Base-by-base conservation (phyloP, 1,140 invertebrate species). In the Pemphigus obesinymphae region DNA sequence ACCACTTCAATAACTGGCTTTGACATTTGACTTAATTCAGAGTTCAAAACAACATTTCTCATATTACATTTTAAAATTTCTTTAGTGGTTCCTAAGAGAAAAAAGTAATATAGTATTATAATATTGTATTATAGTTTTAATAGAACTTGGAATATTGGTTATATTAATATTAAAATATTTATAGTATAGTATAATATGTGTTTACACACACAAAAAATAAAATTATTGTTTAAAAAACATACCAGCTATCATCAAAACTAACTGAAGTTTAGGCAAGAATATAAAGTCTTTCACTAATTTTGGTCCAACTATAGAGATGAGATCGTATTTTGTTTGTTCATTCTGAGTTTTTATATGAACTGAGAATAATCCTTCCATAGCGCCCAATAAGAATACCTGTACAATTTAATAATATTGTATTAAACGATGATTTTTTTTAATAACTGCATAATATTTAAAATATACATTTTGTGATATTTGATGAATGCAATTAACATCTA, bases 331-430 rank as follows among this genome's bases (percentile, higher is more conserved):
- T 11, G 45, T 4, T 26, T 80, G 55, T 11, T 61, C 76, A 45
- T 80, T 43, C 34, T 63, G 13, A 20, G 31, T 63, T 80, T 63
- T 70, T 43, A 73, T 53, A n/a, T 82, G 82, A 13, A 82, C 48
- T 29, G 82, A 82, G 58, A 82, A 82, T 31, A 82, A 73, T 37
- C 82, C 82, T 82, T 82, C 82, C 15, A 70, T 68, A 58, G 66
- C 66, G 23, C 82, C 82, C 53, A 82, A 58, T 26, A 82, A 58
- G 37, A 55, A 73, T 43, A 82, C 37, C 82, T 82, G 7, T 20
- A 68, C 7, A 50, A 61, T 37, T 6, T 17, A 73, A 72, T n/a
- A 15, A 23, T 70, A 37, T 26, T 15, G 15, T 2, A 11, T 15
- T 82, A 50, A 68, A 40, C 2, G 48, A 40, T 5, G 8, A 31